Conservation (phyloP, 2,888 invertebrate genomes). For the Gasteruption jaculator region DNA sequence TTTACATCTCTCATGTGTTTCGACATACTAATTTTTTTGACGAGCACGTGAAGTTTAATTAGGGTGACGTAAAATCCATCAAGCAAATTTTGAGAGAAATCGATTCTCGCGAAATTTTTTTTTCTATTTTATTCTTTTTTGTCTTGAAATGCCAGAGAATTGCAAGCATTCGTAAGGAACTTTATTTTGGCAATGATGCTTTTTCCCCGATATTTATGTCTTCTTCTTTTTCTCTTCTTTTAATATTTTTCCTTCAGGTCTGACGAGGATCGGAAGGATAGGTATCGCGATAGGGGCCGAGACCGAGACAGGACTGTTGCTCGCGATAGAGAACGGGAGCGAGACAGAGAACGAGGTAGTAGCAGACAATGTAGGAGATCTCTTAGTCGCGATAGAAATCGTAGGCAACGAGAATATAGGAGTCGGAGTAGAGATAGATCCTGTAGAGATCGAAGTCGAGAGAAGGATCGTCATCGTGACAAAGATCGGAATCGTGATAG, state of each 20-base stretch:
- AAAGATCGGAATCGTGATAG: slow-evolving; percentile 45
- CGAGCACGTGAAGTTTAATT: no score
- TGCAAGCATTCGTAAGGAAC: no score
- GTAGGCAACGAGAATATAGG: slow-evolving; percentile 43
- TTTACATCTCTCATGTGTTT: no score
- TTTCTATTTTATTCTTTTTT: no score
- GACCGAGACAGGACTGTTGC: slow-evolving; percentile 45
- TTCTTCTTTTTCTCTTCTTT: no score
- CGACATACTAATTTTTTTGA: no score
- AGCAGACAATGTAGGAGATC: slow-evolving; percentile 34
- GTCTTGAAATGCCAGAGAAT: no score
- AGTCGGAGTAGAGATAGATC: slow-evolving; percentile 48
- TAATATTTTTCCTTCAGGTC: slow-evolving; percentile 48
- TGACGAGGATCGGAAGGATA: slow-evolving; percentile 43
- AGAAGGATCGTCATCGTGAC: slow-evolving; percentile 43
- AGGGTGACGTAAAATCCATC: no score
- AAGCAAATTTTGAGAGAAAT: no score
- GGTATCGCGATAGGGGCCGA: slow-evolving; percentile 39
- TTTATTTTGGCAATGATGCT: no score
- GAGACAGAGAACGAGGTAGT: slow-evolving; percentile 33
- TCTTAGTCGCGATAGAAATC: slow-evolving; percentile 40
- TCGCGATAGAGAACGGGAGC: slow-evolving; percentile 37
- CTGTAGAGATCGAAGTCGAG: slow-evolving; percentile 40
- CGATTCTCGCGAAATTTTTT: no score
- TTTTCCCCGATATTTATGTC: no score